phyloP scores from a whole-genome alignment of 1,140 invertebrate species.

The Aphelenchoides avenae region DNA sequence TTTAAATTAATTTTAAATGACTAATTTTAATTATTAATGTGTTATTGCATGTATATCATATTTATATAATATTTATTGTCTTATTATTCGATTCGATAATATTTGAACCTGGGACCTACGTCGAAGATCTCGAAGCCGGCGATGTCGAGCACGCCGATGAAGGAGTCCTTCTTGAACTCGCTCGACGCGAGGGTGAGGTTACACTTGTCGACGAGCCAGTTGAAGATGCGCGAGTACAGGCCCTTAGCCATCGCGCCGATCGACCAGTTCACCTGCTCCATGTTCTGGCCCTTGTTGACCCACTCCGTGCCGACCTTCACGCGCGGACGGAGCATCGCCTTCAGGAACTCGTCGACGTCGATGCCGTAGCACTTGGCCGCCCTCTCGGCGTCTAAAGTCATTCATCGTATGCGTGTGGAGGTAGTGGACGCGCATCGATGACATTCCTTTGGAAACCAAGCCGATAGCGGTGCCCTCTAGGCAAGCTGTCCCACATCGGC shows the following conservation, averaged over 20 bases:
- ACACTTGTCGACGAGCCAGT: constrained; percentile 59
- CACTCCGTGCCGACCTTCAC: constrained; percentile 67
- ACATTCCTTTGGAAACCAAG: neutral
- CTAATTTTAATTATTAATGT: too few species aligned
- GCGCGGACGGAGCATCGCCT: constrained; percentile 66
- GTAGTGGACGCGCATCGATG: neutral
- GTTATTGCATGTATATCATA: too few species aligned
- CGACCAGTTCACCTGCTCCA: constrained; percentile 70
- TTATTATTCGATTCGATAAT: too few species aligned
- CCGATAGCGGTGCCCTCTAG: neutral
- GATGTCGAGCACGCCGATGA: constrained; percentile 95
- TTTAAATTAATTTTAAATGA: neutral
- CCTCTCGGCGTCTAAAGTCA: constrained; percentile 64
- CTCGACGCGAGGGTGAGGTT: constrained; percentile 56
- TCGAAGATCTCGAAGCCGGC: constrained; percentile 99
- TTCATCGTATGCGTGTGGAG: neutral
- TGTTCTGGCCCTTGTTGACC: constrained; percentile 70
- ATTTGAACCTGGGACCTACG: constrained; percentile 44
- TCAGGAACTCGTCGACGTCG: constrained; percentile 65
- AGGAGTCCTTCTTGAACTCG: constrained; percentile 53
- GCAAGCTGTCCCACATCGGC: neutral
- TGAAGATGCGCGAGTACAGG: constrained; percentile 57
- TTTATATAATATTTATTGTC: too few species aligned
- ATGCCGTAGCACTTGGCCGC: constrained; percentile 66
- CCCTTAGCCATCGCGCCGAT: constrained; percentile 63